Percentiles rank a stretch among this genome's conserved stretches.
Evolutionary conservation across 2,888 invertebrate species (phyloP).

Genomic region (Dryobota labecula): DNA sequence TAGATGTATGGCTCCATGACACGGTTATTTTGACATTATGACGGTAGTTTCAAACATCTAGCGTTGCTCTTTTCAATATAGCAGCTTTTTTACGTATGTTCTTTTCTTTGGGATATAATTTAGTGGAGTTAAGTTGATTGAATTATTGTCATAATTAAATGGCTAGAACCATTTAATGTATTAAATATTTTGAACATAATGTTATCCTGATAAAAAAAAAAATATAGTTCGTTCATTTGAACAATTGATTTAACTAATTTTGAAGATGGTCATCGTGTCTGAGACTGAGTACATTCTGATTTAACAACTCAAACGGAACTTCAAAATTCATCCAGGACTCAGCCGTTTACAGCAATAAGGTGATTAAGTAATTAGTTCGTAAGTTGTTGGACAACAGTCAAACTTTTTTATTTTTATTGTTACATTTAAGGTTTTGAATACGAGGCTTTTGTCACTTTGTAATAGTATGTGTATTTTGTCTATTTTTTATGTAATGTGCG

Average conservation of each 20-base stretch:
- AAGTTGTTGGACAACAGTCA: too few relatives aligned
- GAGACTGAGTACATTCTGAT: too few relatives aligned
- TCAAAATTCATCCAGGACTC: background rate
- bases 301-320: background rate
- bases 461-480: too few relatives aligned
- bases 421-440: too few relatives aligned
- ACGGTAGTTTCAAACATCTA: constrained; percentile 44
- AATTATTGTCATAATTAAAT: background rate
- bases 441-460: too few relatives aligned
- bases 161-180: too few relatives aligned
- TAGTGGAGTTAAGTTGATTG: background rate
- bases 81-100: background rate
- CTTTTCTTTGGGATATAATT: background rate
- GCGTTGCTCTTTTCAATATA: background rate
- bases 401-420: too few relatives aligned
- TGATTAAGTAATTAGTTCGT: background rate
- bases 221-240: too few relatives aligned
- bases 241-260: too few relatives aligned
- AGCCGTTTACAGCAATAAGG: background rate
- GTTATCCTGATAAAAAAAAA: too few relatives aligned
- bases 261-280: background rate
- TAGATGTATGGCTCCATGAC: constrained; percentile 15
- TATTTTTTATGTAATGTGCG: too few relatives aligned
- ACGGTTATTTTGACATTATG: constrained; percentile 41
- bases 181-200: too few relatives aligned